phyloP scores from a whole-genome alignment of 2,113 vertebrate genomes.

The Bujurquina vittata region DNA sequence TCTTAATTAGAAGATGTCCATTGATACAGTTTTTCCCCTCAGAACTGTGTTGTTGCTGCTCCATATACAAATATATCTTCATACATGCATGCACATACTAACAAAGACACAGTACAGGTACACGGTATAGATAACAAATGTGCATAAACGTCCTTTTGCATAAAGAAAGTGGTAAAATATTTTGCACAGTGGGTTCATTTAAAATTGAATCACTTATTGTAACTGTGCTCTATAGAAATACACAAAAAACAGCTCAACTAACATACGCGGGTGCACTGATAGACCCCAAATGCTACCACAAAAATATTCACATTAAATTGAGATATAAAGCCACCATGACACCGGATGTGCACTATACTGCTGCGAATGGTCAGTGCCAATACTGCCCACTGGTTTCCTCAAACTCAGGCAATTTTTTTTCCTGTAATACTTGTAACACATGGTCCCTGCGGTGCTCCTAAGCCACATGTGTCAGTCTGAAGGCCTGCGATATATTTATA shows the following conservation, averaged over 20 bases:
- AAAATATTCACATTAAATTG: neutral
- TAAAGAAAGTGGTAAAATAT: no score
- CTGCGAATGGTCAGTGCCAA: neutral
- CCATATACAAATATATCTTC: neutral
- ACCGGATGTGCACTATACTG: neutral
- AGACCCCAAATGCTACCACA: neutral
- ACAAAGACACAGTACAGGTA: neutral
- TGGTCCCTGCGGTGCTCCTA: neutral
- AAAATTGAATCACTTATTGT: neutral
- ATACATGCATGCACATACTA: neutral
- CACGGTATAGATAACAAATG: neutral
- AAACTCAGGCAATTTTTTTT: neutral
- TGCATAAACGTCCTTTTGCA: no score
- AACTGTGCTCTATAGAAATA: neutral
- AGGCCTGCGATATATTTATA: no score
- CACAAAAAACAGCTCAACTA: neutral
- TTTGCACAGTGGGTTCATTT: no score
- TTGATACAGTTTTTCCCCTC: neutral
- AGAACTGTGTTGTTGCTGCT: neutral
- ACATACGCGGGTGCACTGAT: neutral
- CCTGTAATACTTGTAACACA: neutral
- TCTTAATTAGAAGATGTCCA: neutral
- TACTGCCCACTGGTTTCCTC: neutral
- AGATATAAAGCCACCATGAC: neutral
- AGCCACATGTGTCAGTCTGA: neutral